phyloP scores from a whole-genome alignment of 2,797 vertebrate genomes.

The Botia kubotai region DNA sequence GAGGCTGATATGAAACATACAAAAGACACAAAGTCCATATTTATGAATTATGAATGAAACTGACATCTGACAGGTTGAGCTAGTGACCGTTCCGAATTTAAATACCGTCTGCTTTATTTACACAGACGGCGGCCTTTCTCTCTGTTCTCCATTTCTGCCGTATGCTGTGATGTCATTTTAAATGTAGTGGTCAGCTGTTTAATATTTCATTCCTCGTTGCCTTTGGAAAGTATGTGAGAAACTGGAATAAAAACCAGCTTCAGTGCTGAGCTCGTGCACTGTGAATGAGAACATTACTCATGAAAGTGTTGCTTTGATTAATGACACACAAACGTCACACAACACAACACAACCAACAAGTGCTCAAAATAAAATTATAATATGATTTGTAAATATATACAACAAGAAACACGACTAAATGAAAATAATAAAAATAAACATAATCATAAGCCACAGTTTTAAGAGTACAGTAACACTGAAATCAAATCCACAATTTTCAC shows the following conservation, averaged over 20 bases:
- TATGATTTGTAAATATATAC: no score
- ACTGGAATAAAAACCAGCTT: neutral
- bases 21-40: neutral
- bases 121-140: neutral
- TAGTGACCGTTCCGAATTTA: neutral
- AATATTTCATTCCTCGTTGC: slow-evolving; percentile 31
- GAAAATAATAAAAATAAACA: no score
- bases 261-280: neutral
- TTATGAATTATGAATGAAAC: slow-evolving; percentile 50
- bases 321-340: neutral
- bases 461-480: no score
- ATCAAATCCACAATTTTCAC: no score
- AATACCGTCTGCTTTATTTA: slow-evolving; percentile 12
- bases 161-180: slow-evolving; percentile 20
- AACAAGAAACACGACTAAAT: no score
- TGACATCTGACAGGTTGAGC: slow-evolving; percentile 2
- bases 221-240: neutral
- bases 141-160: neutral
- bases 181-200: slow-evolving; percentile 18
- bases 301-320: neutral
- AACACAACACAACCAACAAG: neutral
- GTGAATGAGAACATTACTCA: neutral
- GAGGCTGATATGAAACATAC: neutral
- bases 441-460: no score
- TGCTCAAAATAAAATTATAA: no score